Evolutionary conservation across 2,113 vertebrate genomes (phyloP).

Genomic region (Poeciliopsis prolifica): DNA sequence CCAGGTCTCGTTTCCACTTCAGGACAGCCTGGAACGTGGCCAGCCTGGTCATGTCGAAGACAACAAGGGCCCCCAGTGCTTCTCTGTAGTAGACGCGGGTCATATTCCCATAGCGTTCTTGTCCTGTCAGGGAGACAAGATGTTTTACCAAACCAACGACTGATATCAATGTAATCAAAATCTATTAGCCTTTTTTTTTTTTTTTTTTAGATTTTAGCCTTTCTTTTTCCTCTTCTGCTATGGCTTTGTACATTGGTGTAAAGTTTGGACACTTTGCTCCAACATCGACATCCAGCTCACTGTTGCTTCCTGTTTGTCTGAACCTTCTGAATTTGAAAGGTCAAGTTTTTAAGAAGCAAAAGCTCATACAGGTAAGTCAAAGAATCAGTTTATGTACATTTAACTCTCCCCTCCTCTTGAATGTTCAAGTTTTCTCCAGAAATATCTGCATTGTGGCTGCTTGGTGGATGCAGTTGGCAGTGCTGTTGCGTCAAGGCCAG

Average conservation of each 20-base stretch:
- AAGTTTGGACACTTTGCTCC: not conserved
- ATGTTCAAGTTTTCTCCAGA: not conserved
- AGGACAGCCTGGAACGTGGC: conserved; percentile 84
- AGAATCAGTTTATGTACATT: not conserved
- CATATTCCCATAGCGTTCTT: conserved; percentile 87
- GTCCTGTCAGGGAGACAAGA: conserved; percentile 63
- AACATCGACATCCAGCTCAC: not conserved
- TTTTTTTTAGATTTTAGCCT: not conserved
- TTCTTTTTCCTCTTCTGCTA: not conserved
- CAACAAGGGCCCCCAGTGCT: conserved; percentile 83
- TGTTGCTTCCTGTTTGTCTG: not conserved
- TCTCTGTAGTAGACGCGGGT: conserved; percentile 86
- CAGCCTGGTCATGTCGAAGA: conserved; percentile 83
- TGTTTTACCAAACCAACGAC: not conserved
- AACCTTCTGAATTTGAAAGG: not conserved
- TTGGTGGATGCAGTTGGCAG: not conserved
- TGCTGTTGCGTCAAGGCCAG: too few relatives aligned
- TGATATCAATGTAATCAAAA: not conserved
- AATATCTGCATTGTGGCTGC: not conserved
- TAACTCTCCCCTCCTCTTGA: not conserved
- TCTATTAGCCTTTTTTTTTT: not conserved
- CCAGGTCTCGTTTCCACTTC: conserved; percentile 86
- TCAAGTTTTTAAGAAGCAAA: not conserved
- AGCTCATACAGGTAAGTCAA: not conserved
- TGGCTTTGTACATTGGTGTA: not conserved